Evolutionary conservation across 2,113 vertebrate species (phyloP).

Genomic region (Corythornis madagascariensis): DNA sequence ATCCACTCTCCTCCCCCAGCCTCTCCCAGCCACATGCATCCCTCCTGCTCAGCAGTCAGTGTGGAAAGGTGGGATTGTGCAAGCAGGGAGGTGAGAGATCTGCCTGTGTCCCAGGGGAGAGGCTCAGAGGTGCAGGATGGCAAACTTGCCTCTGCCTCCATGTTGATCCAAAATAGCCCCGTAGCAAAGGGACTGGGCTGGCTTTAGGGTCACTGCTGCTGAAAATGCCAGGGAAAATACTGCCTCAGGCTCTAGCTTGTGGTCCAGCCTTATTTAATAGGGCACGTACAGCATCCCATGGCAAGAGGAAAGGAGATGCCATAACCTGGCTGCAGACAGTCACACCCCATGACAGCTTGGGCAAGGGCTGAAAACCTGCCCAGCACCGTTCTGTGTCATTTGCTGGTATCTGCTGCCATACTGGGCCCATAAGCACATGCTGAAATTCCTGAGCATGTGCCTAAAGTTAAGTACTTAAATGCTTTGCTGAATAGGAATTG

Average conservation of each 20-base stretch:
- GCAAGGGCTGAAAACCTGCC: not conserved
- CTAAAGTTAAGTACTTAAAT: slow-evolving; percentile 65
- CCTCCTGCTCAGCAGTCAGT: fast-evolving
- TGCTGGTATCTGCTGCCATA: not conserved
- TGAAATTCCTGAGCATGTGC: slow-evolving; percentile 61
- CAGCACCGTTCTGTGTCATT: not conserved
- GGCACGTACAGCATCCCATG: not conserved
- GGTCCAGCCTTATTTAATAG: not conserved
- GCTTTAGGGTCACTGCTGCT: not conserved
- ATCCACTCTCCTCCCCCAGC: not conserved
- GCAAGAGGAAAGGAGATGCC: not conserved
- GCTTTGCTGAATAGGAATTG: slow-evolving; percentile 67
- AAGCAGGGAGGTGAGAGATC: fast-evolving
- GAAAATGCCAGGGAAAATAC: not conserved
- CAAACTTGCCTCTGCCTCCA: not conserved
- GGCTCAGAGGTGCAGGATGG: not conserved
- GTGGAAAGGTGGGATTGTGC: not conserved
- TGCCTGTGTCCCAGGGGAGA: fast-evolving
- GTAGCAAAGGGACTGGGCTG: not conserved
- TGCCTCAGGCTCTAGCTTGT: not conserved
- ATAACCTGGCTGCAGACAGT: not conserved
- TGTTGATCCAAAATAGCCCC: not conserved
- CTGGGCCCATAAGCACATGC: slow-evolving; percentile 20
- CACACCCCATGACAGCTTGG: not conserved
- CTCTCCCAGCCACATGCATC: not conserved